These are phyloP conservation scores for Corticium candelabrum DNA, from an alignment of 37 sponge, comb jelly and placozoan species.

Conservation along the genomic window DNA sequence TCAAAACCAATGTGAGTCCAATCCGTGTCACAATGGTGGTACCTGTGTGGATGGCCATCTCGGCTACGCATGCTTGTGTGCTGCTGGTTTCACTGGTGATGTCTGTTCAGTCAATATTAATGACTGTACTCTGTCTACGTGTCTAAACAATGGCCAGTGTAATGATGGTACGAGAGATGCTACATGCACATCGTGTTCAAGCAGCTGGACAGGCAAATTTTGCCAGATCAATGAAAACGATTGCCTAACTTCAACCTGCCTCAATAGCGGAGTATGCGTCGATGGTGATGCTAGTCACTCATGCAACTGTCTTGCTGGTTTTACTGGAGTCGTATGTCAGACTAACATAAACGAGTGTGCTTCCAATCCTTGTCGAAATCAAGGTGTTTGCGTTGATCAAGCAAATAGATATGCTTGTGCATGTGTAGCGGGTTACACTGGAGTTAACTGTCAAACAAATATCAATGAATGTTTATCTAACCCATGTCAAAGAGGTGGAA, in stretches of 20 bases:
- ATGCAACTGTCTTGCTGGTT: background rate
- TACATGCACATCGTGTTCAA: background rate
- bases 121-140: background rate
- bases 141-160: constrained; percentile 8
- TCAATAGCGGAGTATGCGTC: background rate
- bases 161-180: background rate
- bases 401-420: too few species aligned
- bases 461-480: too few species aligned
- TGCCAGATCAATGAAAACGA: background rate
- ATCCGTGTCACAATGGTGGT: constrained; percentile 19
- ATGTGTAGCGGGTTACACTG: too few species aligned
- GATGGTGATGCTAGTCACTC: background rate
- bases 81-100: constrained; percentile 33
- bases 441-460: too few species aligned
- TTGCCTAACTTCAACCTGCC: background rate
- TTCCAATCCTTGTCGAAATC: constrained; percentile 19
- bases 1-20: background rate
- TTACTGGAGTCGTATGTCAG: too few species aligned
- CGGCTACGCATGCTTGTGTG: constrained; percentile 1
- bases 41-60: constrained; percentile 1
- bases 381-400: too few species aligned
- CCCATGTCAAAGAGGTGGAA: too few species aligned
- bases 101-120: constrained; percentile 22
- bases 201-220: background rate
- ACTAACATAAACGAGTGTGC: too few species aligned